phyloP scores from a whole-genome alignment of 2,113 vertebrate species.

The Leptodactylus fuscus region DNA sequence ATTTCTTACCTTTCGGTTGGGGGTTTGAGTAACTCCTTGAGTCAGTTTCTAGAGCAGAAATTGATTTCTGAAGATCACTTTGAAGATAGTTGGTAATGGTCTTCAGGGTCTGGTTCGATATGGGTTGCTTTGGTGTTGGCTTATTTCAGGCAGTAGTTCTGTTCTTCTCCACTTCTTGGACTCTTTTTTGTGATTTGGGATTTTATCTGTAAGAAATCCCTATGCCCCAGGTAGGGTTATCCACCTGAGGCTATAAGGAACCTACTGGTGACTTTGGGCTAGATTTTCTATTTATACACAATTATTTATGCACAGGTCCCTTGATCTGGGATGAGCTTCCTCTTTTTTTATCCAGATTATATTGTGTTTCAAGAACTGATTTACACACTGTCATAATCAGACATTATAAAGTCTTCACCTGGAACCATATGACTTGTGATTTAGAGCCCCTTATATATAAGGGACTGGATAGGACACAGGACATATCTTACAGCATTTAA shows the following conservation, averaged over 20 bases:
- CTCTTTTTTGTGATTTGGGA: neutral
- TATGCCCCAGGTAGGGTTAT: neutral
- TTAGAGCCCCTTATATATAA: conserved; percentile 31
- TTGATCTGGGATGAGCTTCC: conserved; percentile 35
- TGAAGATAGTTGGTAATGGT: neutral
- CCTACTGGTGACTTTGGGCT: neutral
- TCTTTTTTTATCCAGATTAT: conserved; percentile 52
- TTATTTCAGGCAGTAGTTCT: too few relatives aligned
- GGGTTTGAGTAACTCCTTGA: neutral
- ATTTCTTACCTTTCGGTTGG: neutral
- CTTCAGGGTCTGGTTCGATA: neutral
- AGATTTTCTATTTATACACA: conserved; percentile 10
- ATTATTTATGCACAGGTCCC: neutral
- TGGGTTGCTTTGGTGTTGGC: too few relatives aligned
- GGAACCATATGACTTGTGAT: conserved; percentile 27
- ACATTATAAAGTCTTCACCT: conserved; percentile 52
- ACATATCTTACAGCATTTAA: neutral
- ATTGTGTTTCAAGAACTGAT: conserved; percentile 20
- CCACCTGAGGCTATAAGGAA: neutral
- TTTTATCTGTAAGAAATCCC: neutral
- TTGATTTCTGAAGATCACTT: neutral
- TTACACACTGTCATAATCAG: conserved; percentile 35
- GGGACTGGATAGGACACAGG: neutral
- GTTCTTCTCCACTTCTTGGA: neutral
- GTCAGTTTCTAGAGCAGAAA: neutral